Evolutionary conservation across 2,888 invertebrate species (phyloP).

Genomic region (Himalopsyche tibetana): DNA sequence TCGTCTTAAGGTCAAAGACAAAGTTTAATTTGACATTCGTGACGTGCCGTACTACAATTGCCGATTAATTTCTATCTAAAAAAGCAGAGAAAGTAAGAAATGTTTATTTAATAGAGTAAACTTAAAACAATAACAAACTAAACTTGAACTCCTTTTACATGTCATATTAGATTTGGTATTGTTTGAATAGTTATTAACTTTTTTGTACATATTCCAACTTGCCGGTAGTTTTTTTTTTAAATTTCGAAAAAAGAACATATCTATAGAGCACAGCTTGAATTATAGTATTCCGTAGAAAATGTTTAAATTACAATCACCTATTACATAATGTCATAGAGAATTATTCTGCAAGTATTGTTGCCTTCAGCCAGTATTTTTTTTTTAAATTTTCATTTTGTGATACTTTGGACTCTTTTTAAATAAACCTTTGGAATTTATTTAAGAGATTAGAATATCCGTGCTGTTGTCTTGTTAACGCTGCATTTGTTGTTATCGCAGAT

Average conservation of each 20-base stretch:
- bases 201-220: not conserved
- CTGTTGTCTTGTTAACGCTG: too few species aligned
- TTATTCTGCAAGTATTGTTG: too few species aligned
- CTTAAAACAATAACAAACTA: not conserved
- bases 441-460: too few species aligned
- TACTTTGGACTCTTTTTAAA: too few species aligned
- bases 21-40: conserved; percentile 22
- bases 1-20: conserved; percentile 20
- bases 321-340: too few species aligned
- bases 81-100: not conserved
- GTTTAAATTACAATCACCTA: too few species aligned
- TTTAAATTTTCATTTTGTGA: too few species aligned
- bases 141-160: not conserved
- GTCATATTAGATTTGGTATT: not conserved
- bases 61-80: not conserved
- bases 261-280: too few species aligned
- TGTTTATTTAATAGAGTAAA: not conserved
- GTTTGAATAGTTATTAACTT: not conserved
- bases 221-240: not conserved
- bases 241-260: too few species aligned
- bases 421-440: too few species aligned
- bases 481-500: conserved; percentile 57
- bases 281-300: too few species aligned
- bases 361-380: too few species aligned
- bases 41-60: not conserved